These are phyloP conservation scores for Phaenicophaeus curvirostris DNA, from an alignment of 2,797 vertebrate genomes.

Conservation along the genomic window DNA sequence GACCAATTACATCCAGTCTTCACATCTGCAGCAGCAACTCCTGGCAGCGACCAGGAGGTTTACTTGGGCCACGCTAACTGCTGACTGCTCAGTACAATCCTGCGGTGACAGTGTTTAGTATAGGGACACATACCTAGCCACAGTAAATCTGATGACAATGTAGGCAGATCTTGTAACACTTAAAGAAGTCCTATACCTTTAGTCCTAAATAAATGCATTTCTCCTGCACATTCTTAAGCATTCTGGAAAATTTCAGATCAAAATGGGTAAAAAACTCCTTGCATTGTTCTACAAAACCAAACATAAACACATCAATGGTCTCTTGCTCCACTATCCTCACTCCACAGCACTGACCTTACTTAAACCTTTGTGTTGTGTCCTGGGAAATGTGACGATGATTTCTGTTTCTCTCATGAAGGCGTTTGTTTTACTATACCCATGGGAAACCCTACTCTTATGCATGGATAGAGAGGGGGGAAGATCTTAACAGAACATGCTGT, in stretches of 20 bases:
- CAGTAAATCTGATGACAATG: neutral
- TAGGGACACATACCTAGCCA: neutral
- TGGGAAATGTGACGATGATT: neutral
- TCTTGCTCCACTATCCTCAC: neutral
- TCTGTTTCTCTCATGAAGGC: neutral
- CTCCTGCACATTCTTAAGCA: neutral
- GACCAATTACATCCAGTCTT: neutral
- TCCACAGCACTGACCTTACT: neutral
- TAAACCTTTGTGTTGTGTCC: neutral
- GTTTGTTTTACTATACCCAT: neutral
- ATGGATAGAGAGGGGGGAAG: neutral
- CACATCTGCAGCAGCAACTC: neutral
- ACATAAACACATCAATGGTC: neutral
- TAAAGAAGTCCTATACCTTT: neutral
- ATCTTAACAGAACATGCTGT: neutral
- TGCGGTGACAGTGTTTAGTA: neutral
- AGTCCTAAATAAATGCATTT: neutral
- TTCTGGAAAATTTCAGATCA: neutral
- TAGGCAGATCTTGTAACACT: neutral
- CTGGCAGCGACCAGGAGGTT: neutral
- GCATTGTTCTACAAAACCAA: neutral
- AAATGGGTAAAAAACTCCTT: neutral
- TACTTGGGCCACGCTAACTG: neutral
- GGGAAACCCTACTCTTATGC: neutral
- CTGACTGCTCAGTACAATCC: neutral